Base-by-base conservation (phyloP, 2,797 vertebrate species). In the Ctenopoma multispine region DNA sequence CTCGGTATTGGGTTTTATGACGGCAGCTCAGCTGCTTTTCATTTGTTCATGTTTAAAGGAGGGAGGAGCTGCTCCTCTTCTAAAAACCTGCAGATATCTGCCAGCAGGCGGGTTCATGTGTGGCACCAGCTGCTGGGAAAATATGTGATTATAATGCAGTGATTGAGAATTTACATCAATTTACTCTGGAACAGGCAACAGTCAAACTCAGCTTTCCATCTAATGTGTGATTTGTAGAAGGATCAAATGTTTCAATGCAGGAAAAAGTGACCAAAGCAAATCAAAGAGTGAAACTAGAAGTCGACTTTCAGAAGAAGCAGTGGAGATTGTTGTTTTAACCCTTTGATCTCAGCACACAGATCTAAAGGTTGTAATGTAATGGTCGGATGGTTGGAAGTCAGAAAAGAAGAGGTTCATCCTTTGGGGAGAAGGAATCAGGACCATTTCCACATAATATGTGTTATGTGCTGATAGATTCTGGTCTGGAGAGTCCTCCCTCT, bases 91-190 rank as follows among this genome's bases (percentile, higher is more conserved):
- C 18, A 57, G 36, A 46, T 20, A 54, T 62, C 29, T 24, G 36
- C 40, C 14, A 14, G 38, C 34, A 41, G 43, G 21, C 49, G 46
- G 15, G 20, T 40, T 53, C 20, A 20, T 36, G 56, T 7, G 38
- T 14, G 41, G 34, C 70, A 64, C 8, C 70, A 69, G 63, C 69
- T 76, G 76, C 57, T 57, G 10, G 48, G 31, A 24, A 54, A 57
- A 54, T 51, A 14, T 65, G 24, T 48, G 61, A 69, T 62, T 38
- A 69, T 17, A 3, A 54, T 18, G 10, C 14, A 14, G 4, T 49
- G n/a, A 69, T 3, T 36, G 4, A 27, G 3, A 65, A 51, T 53
- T 50, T 21, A n/a, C 44, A 46, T 17, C 41, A 8, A 15, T 53
- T 53, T 24, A 21, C 12, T 63, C 6, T 49, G 34, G 18, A 49